Base-by-base conservation (phyloP, 1,140 invertebrate genomes). In the Philaenus spumarius region DNA sequence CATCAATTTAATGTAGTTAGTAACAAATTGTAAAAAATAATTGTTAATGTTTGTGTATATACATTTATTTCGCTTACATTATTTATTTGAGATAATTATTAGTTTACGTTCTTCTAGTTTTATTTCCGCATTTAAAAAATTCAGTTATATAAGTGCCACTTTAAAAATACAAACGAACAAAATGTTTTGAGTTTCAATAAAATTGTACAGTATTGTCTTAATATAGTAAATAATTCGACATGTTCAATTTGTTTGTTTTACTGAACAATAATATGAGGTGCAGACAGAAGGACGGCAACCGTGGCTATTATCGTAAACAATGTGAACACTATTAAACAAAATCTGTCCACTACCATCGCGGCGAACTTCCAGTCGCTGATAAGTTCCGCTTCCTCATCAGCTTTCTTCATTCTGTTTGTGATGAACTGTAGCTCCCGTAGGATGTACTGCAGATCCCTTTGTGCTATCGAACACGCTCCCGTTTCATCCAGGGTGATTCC, bases 321-420 rank as follows among this genome's bases (percentile, higher is more conserved):
- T 56, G 94, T 92, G 81, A 98, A 98, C 71, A 96, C 85, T 75
- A 95, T 91, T 74, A 99, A 83, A 80, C 96, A 98, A 73, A 97
- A 86, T 77, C 95, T 84, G 78, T 98, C 96, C 68, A 99, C 93
- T 66, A 98, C 96, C 93, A 98, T 93, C 62, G 96, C 96, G 53
- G 97, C 96, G 75, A 98, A 99, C 74, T 98, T 98, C 97, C 97
- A 99, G 73, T 99, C 96, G 72, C 86, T 90, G 61, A 93, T 92
- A 45, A 94, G 80, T 69, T 95, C 91, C n/a, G 87, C 84, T 67
- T 90, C 87, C 63, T 93, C 89, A 67, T 95, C 92, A 50, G 89
- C 84, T 71, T 93, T 92, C 68, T 87, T 85, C 86, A 95, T 90
- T 61, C 89, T 82, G 65, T 82, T 81, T 12, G 93, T 96, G 68